phyloP scores from a whole-genome alignment of 2,888 invertebrate species.

The Branchellion lobata region DNA sequence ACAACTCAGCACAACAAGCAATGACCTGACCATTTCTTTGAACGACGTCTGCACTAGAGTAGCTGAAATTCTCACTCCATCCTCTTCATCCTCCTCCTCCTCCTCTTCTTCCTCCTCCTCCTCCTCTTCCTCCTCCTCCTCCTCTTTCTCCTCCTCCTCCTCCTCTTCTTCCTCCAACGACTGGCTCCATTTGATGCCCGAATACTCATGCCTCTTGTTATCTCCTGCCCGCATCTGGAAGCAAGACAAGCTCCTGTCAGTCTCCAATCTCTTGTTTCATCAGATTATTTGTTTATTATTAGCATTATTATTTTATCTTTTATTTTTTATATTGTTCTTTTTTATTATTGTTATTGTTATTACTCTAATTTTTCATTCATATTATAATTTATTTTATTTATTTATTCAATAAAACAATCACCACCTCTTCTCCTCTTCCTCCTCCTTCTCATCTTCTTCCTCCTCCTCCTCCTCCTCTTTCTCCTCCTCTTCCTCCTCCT shows the following conservation, averaged over 20 bases:
- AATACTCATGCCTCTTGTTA: slow-evolving; percentile 84
- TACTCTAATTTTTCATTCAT: not conserved
- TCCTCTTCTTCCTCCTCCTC: not conserved
- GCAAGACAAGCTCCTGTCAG: slow-evolving; percentile 50
- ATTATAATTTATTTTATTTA: no score
- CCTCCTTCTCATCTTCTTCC: no score
- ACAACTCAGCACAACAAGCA: no score
- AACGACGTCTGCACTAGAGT: slow-evolving; percentile 82
- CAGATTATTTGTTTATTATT: slow-evolving; percentile 14
- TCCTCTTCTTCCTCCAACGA: slow-evolving; percentile 54
- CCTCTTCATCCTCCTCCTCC: not conserved
- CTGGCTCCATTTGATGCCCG: slow-evolving; percentile 69
- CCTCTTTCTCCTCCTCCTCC: slow-evolving; percentile 43
- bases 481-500: not conserved
- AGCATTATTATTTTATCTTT: not conserved
- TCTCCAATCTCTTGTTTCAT: not conserved
- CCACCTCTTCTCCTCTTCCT: no score
- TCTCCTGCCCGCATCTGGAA: slow-evolving; percentile 92
- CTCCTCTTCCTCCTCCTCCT: slow-evolving; percentile 51
- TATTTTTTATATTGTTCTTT: no score
- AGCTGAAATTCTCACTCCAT: slow-evolving; percentile 54
- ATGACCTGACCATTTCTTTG: slow-evolving; percentile 63
- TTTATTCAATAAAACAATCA: no score
- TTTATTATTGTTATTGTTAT: no score
- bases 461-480: no score